A percentile compares a stretch with the other conserved stretches of the same genome.
phyloP scores from a whole-genome alignment of 2,113 vertebrate genomes.

The Sebastes fasciatus region DNA sequence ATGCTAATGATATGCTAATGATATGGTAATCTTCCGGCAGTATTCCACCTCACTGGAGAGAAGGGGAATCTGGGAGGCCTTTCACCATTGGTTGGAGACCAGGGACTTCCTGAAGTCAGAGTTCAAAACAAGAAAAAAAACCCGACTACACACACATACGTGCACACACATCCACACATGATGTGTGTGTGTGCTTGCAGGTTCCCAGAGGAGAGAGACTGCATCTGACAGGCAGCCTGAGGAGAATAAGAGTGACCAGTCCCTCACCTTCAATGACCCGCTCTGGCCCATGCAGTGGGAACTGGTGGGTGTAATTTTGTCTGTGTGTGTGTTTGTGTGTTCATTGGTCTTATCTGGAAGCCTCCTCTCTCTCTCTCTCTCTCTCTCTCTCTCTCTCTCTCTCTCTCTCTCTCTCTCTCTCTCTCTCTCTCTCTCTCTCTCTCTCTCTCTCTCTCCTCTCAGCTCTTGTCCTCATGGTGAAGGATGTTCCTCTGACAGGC shows the following conservation, averaged over 20 bases:
- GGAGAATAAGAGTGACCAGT: conserved; percentile 71
- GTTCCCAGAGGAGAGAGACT: conserved; percentile 55
- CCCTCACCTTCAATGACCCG: conserved; percentile 91
- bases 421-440: no score
- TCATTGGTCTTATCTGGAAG: conserved; percentile 54
- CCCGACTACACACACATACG: background rate
- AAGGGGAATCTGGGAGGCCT: conserved; percentile 66
- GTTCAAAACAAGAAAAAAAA: conserved; percentile 59
- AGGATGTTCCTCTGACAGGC: conserved; percentile 76
- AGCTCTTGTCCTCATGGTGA: conserved; percentile 55
- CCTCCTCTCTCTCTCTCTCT: conserved; percentile 38
- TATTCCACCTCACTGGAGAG: conserved; percentile 76
- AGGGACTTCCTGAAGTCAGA: conserved; percentile 78
- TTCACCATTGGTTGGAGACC: conserved; percentile 75
- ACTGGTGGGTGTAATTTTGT: conserved; percentile 81
- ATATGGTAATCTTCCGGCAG: conserved; percentile 76
- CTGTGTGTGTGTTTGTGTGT: conserved; percentile 19
- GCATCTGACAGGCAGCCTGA: conserved; percentile 56
- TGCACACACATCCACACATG: conserved; percentile 27
- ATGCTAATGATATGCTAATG: conserved; percentile 84
- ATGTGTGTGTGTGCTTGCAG: conserved; percentile 67
- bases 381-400: no score
- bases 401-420: no score
- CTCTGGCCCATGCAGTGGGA: conserved; percentile 87
- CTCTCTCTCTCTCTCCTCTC: conserved; percentile 28